phyloP scores from a whole-genome alignment of 30 jellyfish, hydroid and myxozoan species.

The Mastigias papua region DNA sequence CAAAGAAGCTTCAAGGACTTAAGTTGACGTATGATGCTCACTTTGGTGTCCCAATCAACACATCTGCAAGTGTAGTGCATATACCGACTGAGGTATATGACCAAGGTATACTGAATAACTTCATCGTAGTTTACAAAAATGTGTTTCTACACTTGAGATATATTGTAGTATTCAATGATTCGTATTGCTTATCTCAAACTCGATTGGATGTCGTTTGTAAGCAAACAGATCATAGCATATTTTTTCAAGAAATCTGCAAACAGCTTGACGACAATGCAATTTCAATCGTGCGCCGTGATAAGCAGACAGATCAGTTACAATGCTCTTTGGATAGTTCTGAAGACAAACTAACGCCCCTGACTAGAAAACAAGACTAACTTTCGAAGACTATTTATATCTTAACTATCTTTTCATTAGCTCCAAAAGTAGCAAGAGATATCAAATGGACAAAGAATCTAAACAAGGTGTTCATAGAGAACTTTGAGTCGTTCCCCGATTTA shows the following conservation, averaged over 20 bases:
- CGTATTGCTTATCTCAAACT: too few relatives aligned
- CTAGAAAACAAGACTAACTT: too few relatives aligned
- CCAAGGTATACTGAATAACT: constrained; percentile 37
- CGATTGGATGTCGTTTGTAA: too few relatives aligned
- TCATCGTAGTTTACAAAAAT: neutral
- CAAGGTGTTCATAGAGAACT: constrained; percentile 74
- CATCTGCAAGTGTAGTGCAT: constrained; percentile 85
- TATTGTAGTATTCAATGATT: too few relatives aligned
- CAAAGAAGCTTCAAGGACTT: constrained; percentile 67
- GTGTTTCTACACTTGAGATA: too few relatives aligned
- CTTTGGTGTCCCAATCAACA: constrained; percentile 76
- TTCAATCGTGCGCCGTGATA: too few relatives aligned
- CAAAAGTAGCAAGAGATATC: constrained; percentile 85
- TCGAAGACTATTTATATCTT: neutral
- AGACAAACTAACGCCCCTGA: too few relatives aligned
- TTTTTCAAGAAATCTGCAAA: too few relatives aligned
- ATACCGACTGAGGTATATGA: constrained; percentile 87
- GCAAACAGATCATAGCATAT: too few relatives aligned
- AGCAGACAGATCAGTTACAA: too few relatives aligned
- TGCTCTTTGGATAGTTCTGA: too few relatives aligned
- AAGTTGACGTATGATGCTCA: constrained; percentile 66
- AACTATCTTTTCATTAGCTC: constrained; percentile 45
- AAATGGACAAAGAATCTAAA: constrained; percentile 88
- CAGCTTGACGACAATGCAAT: too few relatives aligned
- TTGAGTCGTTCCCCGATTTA: constrained; percentile 77